These are phyloP conservation scores for Saccostrea echinata DNA, from an alignment of 1,140 invertebrate species.

Conservation along the genomic window DNA sequence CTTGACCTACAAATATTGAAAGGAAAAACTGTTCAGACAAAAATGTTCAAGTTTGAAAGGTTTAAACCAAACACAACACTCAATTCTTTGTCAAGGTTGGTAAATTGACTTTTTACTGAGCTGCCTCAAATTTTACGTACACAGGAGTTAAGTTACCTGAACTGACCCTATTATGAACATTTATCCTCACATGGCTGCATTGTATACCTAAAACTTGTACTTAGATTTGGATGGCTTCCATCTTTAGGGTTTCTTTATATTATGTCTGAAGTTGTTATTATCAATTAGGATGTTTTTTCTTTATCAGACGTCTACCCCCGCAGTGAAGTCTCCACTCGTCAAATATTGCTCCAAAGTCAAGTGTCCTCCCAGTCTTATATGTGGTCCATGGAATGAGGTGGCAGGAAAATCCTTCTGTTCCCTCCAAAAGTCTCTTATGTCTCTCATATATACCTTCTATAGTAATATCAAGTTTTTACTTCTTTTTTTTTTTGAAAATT, in stretches of 20 bases:
- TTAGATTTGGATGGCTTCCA: conserved; percentile 17
- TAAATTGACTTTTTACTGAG: conserved; percentile 6
- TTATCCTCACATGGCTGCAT: neutral
- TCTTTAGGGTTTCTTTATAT: neutral
- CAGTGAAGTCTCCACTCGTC: neutral
- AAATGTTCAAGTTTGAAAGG: neutral
- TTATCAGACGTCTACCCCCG: neutral
- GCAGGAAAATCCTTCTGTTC: conserved; percentile 3
- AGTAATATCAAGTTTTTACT: neutral
- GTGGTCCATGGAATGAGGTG: conserved; percentile 14
- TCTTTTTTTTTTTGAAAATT: neutral
- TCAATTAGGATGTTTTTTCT: neutral
- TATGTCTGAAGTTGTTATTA: conserved; percentile 19
- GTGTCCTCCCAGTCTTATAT: neutral
- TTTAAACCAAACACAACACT: conserved; percentile 22
- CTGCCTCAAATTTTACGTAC: neutral
- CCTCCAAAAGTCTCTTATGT: neutral
- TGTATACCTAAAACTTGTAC: neutral
- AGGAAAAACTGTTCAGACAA: neutral
- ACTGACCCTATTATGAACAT: neutral
- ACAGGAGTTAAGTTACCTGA: neutral
- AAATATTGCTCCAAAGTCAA: conserved; percentile 21
- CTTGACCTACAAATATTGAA: conserved; percentile 9
- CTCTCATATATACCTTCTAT: neutral
- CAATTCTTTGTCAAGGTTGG: conserved; percentile 13